A percentile compares a stretch with the other conserved stretches of the same genome.
phyloP scores from a whole-genome alignment of 2,797 vertebrate genomes.

The Heterohyrax brucei region DNA sequence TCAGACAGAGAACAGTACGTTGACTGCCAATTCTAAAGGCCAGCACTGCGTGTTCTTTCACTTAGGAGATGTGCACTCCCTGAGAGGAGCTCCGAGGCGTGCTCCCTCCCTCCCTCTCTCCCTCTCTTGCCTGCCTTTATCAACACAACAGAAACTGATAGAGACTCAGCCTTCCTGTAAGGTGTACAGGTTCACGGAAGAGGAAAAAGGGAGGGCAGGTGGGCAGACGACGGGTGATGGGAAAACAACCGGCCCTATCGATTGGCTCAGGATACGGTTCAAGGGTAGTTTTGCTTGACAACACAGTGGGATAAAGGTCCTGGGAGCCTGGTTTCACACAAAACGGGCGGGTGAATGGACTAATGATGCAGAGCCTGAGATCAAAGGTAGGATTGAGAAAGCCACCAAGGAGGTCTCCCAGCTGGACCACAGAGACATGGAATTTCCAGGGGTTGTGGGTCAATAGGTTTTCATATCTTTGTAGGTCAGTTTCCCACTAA shows the following conservation, averaged over 20 bases:
- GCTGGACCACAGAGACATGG: neutral
- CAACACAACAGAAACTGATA: conserved; percentile 90
- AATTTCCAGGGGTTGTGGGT: neutral
- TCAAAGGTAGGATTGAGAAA: neutral
- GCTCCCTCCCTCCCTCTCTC: neutral
- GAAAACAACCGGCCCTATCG: neutral
- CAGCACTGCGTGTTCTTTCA: conserved; percentile 96
- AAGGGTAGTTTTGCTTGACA: conserved; percentile 87
- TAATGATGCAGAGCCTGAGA: neutral
- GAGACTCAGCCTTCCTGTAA: conserved; percentile 85
- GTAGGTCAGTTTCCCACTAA: neutral
- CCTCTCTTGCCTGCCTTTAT: conserved; percentile 88
- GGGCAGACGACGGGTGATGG: neutral
- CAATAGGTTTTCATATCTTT: neutral
- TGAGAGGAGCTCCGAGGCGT: conserved; percentile 86
- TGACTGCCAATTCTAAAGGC: conserved; percentile 97
- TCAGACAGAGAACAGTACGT: conserved; percentile 96
- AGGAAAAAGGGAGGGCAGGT: neutral
- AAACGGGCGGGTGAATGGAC: neutral
- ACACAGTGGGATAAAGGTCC: conserved; percentile 84
- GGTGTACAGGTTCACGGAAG: conserved; percentile 70
- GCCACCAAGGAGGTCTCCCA: neutral
- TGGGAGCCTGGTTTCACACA: conserved; percentile 82
- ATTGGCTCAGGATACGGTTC: conserved; percentile 86
- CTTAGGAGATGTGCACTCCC: conserved; percentile 93